phyloP scores from a whole-genome alignment of 2,888 invertebrate genomes.

The Chydorus sphaericus region DNA sequence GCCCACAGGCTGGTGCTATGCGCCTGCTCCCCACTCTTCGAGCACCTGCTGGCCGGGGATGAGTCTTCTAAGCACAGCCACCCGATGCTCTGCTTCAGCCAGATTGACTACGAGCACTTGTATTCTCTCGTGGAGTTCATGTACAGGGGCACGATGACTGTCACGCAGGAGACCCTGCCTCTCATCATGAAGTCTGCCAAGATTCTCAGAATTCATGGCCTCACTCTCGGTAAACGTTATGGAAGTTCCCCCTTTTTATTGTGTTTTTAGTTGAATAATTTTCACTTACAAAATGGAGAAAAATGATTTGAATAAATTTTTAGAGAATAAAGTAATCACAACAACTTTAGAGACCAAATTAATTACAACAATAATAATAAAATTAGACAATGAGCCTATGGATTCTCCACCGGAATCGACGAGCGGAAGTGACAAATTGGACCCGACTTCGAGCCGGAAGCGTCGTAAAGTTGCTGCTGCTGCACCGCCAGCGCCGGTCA shows the following conservation, averaged over 20 bases:
- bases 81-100: background rate
- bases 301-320: no score
- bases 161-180: background rate
- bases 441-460: no score
- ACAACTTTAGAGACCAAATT: no score
- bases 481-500: no score
- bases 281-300: background rate
- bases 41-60: background rate
- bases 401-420: conserved; percentile 4
- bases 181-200: background rate
- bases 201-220: background rate
- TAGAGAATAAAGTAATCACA: no score
- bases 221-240: background rate
- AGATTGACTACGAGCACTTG: background rate
- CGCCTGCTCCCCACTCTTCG: background rate
- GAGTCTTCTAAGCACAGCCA: background rate
- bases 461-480: no score
- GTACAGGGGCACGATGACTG: background rate
- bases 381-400: background rate
- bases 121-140: background rate
- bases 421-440: no score
- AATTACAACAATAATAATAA: no score
- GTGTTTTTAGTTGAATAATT: background rate
- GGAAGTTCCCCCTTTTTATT: background rate
- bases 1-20: background rate